Base-by-base conservation (phyloP, 2,888 invertebrate species). In the Calameuta filiformis region DNA sequence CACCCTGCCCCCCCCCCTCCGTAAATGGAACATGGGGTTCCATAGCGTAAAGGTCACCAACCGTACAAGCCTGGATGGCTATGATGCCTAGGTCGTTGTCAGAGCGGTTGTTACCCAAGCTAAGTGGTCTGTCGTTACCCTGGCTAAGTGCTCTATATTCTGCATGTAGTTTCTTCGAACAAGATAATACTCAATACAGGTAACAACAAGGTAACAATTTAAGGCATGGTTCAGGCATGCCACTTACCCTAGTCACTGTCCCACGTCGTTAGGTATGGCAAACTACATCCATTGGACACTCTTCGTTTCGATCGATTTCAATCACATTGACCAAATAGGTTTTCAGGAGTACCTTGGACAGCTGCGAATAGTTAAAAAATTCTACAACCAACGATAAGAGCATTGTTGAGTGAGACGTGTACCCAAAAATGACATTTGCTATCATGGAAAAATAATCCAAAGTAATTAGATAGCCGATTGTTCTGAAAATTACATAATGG, bases 101-200 rank as follows among this genome's bases (percentile, higher is more conserved):
- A 84, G 84, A 83, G 83, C 85, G 87, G 86, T 89, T 86, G 87
- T 89, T 89, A 87, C 85, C 85, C 87, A 81, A 82, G 82, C 83
- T 89, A 89, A 89, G 87, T 87, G 87, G 83, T 76, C 78, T 76
- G 82, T 84, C 84, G 86, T 88, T 87, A 85, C 84, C 83, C 79
- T 81, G 85, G 81, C 84, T 86, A 85, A 87, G 83, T 87, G 87
- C 87, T 86, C 87, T 80, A 88, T 87, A 87, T 87, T 85, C 80
- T 81, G 78, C 81, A 79, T 81, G 81, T 82, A 82, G 83, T 83
- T 84, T 83, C 83, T 77, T 75, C 82, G 77, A 81, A 81, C 81
- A 79, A 87, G 85, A 85, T 86, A 83, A 85, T 83, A 80, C 81
- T 79, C 82, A 79, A 81, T 81, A 77, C 75, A 76, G 77, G 56